phyloP scores from a whole-genome alignment of 1,140 invertebrate genomes.

The Macrobrachium rosenbergii region DNA sequence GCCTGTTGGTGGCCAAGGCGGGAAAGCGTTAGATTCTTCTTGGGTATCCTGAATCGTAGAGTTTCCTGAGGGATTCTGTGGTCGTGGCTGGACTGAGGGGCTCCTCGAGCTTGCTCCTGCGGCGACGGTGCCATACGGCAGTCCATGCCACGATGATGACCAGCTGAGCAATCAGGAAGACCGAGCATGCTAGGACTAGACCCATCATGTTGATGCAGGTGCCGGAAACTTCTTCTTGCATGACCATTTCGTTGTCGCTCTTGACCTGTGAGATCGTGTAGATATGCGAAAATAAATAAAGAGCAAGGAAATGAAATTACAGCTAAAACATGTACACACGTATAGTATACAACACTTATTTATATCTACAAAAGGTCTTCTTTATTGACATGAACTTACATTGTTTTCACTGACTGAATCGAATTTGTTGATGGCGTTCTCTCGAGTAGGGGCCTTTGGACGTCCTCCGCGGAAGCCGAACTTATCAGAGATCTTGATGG shows the following conservation, averaged over 20 bases:
- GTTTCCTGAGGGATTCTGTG: slow-evolving; percentile 83
- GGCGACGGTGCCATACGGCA: slow-evolving; percentile 84
- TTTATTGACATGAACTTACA: not conserved
- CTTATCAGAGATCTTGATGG: slow-evolving; percentile 93
- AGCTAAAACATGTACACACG: too few species aligned
- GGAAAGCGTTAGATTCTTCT: slow-evolving; percentile 80
- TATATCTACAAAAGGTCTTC: not conserved
- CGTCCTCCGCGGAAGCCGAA: slow-evolving; percentile 75
- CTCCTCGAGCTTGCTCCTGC: slow-evolving; percentile 74
- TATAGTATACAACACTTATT: too few species aligned
- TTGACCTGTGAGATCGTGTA: slow-evolving; percentile 42
- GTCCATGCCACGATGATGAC: slow-evolving; percentile 86
- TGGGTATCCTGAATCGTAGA: slow-evolving; percentile 87
- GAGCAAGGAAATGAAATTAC: not conserved
- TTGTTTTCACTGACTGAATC: slow-evolving; percentile 18
- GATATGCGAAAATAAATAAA: not conserved
- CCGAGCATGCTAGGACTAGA: slow-evolving; percentile 83
- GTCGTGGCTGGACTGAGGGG: slow-evolving; percentile 76
- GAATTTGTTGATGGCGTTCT: slow-evolving; percentile 18
- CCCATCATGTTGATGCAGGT: slow-evolving; percentile 84
- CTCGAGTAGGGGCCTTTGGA: slow-evolving; percentile 36
- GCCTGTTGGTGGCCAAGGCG: slow-evolving; percentile 42
- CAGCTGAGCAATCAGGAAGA: slow-evolving; percentile 86
- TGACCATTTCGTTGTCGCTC: slow-evolving; percentile 67
- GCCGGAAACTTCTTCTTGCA: slow-evolving; percentile 69